Conservation (phyloP, 1,140 invertebrate species). For the Meloidogyne floridensis region DNA sequence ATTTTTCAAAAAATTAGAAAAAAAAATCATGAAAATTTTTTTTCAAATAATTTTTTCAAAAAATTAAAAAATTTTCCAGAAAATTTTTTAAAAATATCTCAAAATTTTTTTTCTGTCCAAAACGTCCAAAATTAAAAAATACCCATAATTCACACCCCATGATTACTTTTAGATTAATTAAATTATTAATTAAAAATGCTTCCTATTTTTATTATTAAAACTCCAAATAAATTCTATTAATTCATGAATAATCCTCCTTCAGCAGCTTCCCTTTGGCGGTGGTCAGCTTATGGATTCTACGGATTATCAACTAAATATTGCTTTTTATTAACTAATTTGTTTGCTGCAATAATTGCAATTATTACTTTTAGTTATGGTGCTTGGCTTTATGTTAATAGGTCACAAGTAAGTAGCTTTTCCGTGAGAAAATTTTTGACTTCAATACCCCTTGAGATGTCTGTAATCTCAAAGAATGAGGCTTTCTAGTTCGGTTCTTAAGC, state of each 20-base stretch:
- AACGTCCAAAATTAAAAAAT: not conserved
- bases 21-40: no score
- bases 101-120: not conserved
- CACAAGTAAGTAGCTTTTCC: slow-evolving; percentile 5
- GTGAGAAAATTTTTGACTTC: not conserved
- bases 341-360: slow-evolving; percentile 57
- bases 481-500: no score
- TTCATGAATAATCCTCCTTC: not conserved
- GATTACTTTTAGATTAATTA: not conserved
- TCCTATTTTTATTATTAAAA: not conserved
- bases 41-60: no score
- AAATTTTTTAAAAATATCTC: no score
- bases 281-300: slow-evolving; percentile 59
- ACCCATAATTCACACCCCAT: not conserved
- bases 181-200: not conserved
- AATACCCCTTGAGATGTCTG: not conserved
- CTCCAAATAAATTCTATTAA: not conserved
- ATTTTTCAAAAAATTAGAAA: no score
- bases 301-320: slow-evolving; percentile 47
- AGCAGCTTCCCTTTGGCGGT: slow-evolving; percentile 50
- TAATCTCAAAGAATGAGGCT: no score
- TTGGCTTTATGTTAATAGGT: slow-evolving; percentile 57
- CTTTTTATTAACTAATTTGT: slow-evolving; percentile 53
- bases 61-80: no score
- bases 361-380: slow-evolving; percentile 56